These are phyloP conservation scores for Mermis nigrescens DNA, from an alignment of 2,888 invertebrate species.

Conservation along the genomic window DNA sequence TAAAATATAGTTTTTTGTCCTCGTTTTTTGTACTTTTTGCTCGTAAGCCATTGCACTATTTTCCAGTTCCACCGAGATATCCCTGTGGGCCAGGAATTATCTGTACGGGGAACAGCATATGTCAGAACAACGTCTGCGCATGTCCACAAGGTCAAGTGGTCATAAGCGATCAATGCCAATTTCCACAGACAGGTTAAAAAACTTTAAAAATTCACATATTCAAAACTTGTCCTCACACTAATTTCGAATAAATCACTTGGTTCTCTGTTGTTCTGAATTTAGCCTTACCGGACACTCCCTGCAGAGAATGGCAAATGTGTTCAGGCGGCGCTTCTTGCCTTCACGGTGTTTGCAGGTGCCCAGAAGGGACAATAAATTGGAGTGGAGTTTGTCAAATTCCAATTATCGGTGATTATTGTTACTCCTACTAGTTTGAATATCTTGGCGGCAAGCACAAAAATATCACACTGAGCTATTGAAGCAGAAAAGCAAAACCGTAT, in stretches of 20 bases:
- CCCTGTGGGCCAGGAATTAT: slow-evolving; percentile 19
- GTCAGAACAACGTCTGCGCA: slow-evolving; percentile 6
- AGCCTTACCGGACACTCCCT: slow-evolving; percentile 8
- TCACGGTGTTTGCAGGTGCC: slow-evolving; percentile 20
- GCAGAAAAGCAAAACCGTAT: too few relatives aligned
- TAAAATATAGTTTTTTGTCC: too few relatives aligned
- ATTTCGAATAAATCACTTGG: too few relatives aligned
- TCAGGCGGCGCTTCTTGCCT: slow-evolving; percentile 18
- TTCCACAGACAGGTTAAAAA: not conserved
- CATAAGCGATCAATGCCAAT: slow-evolving; percentile 15
- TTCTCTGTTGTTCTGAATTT: not conserved
- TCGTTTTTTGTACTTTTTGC: not conserved
- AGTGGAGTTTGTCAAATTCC: not conserved
- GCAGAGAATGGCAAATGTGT: slow-evolving; percentile 8
- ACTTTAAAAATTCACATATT: too few relatives aligned
- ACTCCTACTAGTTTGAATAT: too few relatives aligned
- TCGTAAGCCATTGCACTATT: not conserved
- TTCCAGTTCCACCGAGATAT: slow-evolving; percentile 24
- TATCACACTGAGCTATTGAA: too few relatives aligned
- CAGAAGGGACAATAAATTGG: slow-evolving; percentile 10
- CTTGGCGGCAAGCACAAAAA: too few relatives aligned
- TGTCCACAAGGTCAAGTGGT: slow-evolving; percentile 16
- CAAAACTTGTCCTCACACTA: too few relatives aligned
- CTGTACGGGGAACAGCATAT: slow-evolving; percentile 19
- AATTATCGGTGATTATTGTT: too few relatives aligned